Conservation (phyloP, 2,888 invertebrate species). For the Orthonevra nobilis region DNA sequence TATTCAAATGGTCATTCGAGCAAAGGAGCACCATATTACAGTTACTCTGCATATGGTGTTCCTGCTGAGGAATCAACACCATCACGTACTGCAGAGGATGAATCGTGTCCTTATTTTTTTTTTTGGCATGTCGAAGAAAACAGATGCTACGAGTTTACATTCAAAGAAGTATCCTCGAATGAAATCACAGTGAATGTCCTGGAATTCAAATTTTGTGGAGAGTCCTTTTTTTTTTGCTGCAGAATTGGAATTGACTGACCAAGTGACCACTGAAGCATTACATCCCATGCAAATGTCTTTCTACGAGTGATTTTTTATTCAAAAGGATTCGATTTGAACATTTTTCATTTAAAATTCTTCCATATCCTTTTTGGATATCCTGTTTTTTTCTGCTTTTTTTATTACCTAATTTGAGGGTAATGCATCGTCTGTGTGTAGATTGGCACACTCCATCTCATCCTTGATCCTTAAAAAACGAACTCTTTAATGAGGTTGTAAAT, state of each 20-base stretch:
- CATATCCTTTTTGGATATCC: constrained; percentile 9
- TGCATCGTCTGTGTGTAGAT: constrained; percentile 23
- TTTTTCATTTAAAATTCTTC: constrained; percentile 51
- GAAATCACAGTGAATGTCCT: constrained; percentile 62
- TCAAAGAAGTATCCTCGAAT: constrained; percentile 11
- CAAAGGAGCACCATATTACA: constrained; percentile 11
- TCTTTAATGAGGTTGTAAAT: constrained; percentile 69
- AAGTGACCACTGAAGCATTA: not conserved
- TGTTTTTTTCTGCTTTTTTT: constrained; percentile 28
- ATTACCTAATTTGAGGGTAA: constrained; percentile 63
- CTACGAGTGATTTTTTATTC: constrained; percentile 59
- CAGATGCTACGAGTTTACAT: constrained; percentile 56
- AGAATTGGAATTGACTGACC: constrained; percentile 26
- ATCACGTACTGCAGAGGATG: constrained; percentile 60
- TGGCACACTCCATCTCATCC: constrained; percentile 54
- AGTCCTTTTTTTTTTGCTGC: constrained; percentile 19
- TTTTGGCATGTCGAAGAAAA: constrained; percentile 7
- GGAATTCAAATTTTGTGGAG: constrained; percentile 55
- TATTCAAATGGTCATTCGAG: constrained; percentile 68
- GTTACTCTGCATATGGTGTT: constrained; percentile 66
- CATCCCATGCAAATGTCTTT: constrained; percentile 54
- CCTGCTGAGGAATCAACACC: constrained; percentile 28
- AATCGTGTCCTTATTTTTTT: constrained; percentile 52
- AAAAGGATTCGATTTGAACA: constrained; percentile 39
- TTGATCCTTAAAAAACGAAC: constrained; percentile 17